phyloP scores from a whole-genome alignment of 37 sponge, comb jelly and placozoan genomes.

The Theonella swinhoei region DNA sequence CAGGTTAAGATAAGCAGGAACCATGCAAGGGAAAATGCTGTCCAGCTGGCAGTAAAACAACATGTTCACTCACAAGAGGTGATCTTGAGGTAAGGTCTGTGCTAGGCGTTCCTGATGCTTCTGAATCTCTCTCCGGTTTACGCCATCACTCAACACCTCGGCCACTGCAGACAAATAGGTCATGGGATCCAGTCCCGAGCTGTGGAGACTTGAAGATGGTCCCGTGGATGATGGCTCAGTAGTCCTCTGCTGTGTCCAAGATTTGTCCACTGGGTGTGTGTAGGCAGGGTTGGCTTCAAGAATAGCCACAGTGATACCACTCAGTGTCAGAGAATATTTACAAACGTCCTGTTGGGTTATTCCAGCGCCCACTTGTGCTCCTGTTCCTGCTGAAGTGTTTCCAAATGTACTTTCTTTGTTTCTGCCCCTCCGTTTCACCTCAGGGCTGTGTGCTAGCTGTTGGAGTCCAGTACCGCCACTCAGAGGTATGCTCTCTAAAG shows the following conservation, averaged over 20 bases:
- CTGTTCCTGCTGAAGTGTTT: neutral
- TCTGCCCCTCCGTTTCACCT: neutral
- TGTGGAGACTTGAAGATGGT: conserved; percentile 31
- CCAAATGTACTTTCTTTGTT: neutral
- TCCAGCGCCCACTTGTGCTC: neutral
- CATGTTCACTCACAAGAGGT: conserved; percentile 53
- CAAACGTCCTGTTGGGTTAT: conserved; percentile 13
- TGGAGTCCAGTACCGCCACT: conserved; percentile 38
- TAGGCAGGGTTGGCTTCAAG: conserved; percentile 55
- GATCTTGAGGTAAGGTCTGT: conserved; percentile 45
- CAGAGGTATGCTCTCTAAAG: conserved; percentile 18
- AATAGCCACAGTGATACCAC: conserved; percentile 49
- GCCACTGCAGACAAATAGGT: conserved; percentile 42
- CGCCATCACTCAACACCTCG: conserved; percentile 32
- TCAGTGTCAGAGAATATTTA: conserved; percentile 23
- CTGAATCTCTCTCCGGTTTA: conserved; percentile 10
- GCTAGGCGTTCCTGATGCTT: conserved; percentile 27
- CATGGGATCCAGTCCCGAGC: conserved; percentile 49
- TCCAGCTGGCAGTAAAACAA: too few species aligned
- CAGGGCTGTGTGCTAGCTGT: conserved; percentile 40
- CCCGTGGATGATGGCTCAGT: neutral
- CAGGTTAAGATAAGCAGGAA: too few species aligned
- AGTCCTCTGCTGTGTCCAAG: neutral
- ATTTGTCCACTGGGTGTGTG: conserved; percentile 7
- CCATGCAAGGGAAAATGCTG: too few species aligned